These are phyloP conservation scores for Emydoidea blandingii DNA, from an alignment of 2,797 vertebrate genomes.

Conservation along the genomic window DNA sequence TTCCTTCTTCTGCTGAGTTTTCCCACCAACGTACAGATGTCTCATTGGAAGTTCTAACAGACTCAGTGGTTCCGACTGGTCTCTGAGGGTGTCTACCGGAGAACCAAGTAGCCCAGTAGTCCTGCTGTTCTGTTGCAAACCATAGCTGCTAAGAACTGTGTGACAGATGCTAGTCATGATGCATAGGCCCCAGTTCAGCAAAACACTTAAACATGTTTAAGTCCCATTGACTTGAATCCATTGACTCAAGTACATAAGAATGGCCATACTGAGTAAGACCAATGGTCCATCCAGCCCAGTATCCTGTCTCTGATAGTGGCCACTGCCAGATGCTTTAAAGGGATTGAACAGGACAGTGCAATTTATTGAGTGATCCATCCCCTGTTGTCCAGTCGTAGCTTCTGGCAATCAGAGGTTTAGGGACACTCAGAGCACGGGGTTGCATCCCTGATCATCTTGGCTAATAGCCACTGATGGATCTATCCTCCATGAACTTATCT, in stretches of 20 bases:
- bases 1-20: fast-evolving
- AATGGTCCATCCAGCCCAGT: not conserved
- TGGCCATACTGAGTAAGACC: not conserved
- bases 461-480: not conserved
- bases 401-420: not conserved
- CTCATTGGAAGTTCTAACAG: not conserved
- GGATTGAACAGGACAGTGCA: not conserved
- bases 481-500: not conserved
- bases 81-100: not conserved
- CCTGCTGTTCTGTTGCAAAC: not conserved
- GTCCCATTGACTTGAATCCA: not conserved
- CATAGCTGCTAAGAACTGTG: not conserved
- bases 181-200: fast-evolving
- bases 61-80: not conserved
- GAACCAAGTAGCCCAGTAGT: not conserved
- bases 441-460: not conserved
- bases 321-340: not conserved
- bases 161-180: fast-evolving
- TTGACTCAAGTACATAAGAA: not conserved
- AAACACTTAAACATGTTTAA: not conserved
- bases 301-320: not conserved
- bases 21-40: fast-evolving
- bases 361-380: not conserved
- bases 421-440: not conserved
- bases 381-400: not conserved